Evolutionary conservation across 37 sponge, comb jelly and placozoan species (phyloP).

Genomic region (Agelas oroides): DNA sequence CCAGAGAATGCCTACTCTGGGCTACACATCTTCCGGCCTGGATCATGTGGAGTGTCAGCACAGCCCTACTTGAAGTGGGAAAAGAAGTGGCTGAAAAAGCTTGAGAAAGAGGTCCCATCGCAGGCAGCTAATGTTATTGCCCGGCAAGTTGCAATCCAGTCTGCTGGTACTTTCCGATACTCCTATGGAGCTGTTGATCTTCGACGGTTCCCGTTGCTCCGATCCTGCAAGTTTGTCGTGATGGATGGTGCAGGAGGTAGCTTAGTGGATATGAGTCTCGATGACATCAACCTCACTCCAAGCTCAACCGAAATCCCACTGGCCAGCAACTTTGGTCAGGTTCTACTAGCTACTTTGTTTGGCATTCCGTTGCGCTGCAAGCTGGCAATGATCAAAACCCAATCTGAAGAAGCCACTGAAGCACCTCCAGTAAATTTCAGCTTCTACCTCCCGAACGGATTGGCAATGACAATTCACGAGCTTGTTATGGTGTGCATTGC

Average conservation of each 20-base stretch:
- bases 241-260: slow-evolving; percentile 62
- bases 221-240: slow-evolving; percentile 65
- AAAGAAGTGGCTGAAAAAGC: slow-evolving; percentile 53
- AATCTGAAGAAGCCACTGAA: slow-evolving; percentile 9
- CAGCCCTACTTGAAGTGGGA: slow-evolving; percentile 64
- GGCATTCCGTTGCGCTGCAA: slow-evolving; percentile 62
- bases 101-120: slow-evolving; percentile 60
- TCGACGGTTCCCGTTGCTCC: slow-evolving; percentile 64
- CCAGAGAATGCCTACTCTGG: slow-evolving; percentile 63
- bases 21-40: slow-evolving; percentile 53
- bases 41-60: slow-evolving; percentile 27
- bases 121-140: slow-evolving; percentile 30
- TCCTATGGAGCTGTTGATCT: slow-evolving; percentile 76
- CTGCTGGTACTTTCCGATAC: slow-evolving; percentile 33
- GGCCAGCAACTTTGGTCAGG: slow-evolving; percentile 81
- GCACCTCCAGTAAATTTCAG: neutral
- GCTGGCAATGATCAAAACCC: slow-evolving; percentile 35
- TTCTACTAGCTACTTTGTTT: slow-evolving; percentile 50
- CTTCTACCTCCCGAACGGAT: slow-evolving; percentile 48
- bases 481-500: slow-evolving; percentile 49
- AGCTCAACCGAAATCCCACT: slow-evolving; percentile 69
- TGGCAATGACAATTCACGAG: slow-evolving; percentile 31
- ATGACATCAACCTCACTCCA: slow-evolving; percentile 56
- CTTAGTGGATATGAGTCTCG: slow-evolving; percentile 53
- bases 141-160: slow-evolving; percentile 26